These are phyloP conservation scores for Pristionchus pacificus DNA, from an alignment of 1,140 invertebrate species.

Conservation along the genomic window DNA sequence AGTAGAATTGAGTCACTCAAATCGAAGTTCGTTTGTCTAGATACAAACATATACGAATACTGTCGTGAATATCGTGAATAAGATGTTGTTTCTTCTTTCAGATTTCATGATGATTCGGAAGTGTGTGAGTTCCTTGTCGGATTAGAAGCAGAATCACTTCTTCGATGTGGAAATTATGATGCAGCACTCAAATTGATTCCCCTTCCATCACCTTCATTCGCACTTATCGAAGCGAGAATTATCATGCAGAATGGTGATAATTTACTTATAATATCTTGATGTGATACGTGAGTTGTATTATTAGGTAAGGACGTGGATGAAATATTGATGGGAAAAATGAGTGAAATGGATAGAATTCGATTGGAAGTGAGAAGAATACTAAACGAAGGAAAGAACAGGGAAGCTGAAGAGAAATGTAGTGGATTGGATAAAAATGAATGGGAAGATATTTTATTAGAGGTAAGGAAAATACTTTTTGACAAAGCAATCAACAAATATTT, in stretches of 20 bases:
- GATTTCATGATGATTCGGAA: background rate
- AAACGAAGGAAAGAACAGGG: background rate
- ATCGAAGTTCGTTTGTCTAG: too few species aligned
- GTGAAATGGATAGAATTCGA: background rate
- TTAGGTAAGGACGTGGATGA: too few species aligned
- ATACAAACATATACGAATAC: background rate
- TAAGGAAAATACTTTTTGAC: background rate
- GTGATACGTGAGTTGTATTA: too few species aligned
- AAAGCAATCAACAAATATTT: background rate
- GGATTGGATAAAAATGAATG: background rate
- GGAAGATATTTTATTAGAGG: background rate
- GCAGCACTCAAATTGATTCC: background rate
- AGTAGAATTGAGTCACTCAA: too few species aligned
- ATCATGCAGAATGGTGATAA: background rate
- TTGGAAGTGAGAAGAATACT: background rate
- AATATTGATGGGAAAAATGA: background rate
- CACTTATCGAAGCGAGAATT: background rate
- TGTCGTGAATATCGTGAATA: background rate
- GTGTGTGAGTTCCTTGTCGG: background rate
- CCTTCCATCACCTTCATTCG: background rate
- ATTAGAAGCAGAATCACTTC: background rate
- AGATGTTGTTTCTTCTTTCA: background rate
- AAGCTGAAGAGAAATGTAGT: background rate
- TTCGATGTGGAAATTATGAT: background rate
- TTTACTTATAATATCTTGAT: background rate